A percentile compares a stretch with the other conserved stretches of the same genome.
These are phyloP conservation scores for Strix aluco DNA, from an alignment of 2,113 vertebrate species.

Conservation along the genomic window DNA sequence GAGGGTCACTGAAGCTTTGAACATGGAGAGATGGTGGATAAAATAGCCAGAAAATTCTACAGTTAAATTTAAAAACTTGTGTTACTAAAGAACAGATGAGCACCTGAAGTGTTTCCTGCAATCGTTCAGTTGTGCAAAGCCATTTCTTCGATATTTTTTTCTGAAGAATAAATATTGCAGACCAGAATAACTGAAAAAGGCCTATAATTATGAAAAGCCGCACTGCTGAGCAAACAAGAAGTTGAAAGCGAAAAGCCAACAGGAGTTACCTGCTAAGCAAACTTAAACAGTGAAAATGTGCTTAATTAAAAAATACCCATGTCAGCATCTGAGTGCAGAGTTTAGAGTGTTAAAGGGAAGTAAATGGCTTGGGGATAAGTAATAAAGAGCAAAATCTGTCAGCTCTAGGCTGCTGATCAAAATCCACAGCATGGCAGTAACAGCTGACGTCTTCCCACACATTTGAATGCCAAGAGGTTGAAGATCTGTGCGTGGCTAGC, in stretches of 20 bases:
- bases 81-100: not conserved
- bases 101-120: not conserved
- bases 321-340: not conserved
- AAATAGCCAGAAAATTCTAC: not conserved
- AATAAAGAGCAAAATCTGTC: not conserved
- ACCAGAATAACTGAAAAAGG: not conserved
- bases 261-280: not conserved
- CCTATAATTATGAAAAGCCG: not conserved
- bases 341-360: not conserved
- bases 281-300: not conserved
- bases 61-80: not conserved
- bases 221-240: not conserved
- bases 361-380: not conserved
- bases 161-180: not conserved
- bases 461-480: not conserved
- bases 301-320: not conserved
- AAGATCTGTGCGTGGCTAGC: not conserved
- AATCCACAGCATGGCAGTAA: not conserved
- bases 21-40: not conserved
- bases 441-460: not conserved
- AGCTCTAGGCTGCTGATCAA: not conserved
- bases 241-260: not conserved
- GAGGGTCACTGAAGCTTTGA: not conserved
- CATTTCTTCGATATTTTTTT: not conserved
- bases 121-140: not conserved